Evolutionary conservation across 2,888 invertebrate genomes (phyloP).

Genomic region (Melanostoma scalare): DNA sequence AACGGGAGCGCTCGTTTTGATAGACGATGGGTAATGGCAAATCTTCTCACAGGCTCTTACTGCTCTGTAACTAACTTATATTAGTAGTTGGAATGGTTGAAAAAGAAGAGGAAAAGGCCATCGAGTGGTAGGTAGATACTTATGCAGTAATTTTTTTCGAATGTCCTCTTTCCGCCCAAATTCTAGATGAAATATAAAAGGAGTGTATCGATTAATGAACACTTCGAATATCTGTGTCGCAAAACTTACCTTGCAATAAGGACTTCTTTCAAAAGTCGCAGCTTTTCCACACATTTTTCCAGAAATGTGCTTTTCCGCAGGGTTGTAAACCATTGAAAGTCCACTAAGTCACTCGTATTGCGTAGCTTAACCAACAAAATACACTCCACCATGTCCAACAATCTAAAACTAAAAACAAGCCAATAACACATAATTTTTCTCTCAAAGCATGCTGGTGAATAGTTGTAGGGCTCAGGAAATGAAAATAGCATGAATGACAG

Average conservation of each 20-base stretch:
- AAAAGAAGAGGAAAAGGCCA: conserved; percentile 46
- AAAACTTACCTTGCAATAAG: too few species aligned
- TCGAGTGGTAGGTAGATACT: conserved; percentile 24
- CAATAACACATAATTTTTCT: too few species aligned
- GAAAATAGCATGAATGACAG: conserved; percentile 12
- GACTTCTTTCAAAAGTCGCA: too few species aligned
- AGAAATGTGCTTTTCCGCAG: too few species aligned
- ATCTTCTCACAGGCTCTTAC: too few species aligned
- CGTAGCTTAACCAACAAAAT: neutral
- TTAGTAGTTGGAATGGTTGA: conserved; percentile 1
- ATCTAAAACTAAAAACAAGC: too few species aligned
- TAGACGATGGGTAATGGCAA: too few species aligned
- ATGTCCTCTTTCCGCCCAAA: conserved; percentile 34
- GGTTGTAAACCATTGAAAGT: neutral
- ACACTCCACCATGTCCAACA: neutral
- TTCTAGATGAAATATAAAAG: conserved; percentile 1
- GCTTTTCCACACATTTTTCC: too few species aligned
- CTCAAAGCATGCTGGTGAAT: too few species aligned
- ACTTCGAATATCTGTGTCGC: too few species aligned
- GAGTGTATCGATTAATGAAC: conserved; percentile 31
- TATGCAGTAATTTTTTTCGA: conserved; percentile 10
- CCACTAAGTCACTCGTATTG: neutral
- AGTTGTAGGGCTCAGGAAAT: too few species aligned
- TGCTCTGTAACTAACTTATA: conserved; percentile 2
- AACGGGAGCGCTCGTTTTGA: neutral